These are phyloP conservation scores for Cossypha dichroa DNA, from an alignment of 2,797 vertebrate genomes.

Conservation along the genomic window DNA sequence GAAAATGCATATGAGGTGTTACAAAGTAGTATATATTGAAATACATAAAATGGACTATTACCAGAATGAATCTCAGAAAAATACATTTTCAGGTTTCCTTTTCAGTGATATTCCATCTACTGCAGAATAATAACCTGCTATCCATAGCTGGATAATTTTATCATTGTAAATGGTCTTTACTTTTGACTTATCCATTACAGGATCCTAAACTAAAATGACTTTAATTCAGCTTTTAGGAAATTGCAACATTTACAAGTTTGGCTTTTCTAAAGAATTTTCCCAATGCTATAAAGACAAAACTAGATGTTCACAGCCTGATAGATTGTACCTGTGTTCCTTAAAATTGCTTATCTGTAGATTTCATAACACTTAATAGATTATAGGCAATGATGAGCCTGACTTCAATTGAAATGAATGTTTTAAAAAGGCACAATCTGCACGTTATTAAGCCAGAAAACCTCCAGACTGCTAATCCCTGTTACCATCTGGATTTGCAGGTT, in stretches of 20 bases:
- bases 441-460: slow-evolving; percentile 34
- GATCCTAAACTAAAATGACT: neutral
- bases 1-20: neutral
- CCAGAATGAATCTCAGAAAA: neutral
- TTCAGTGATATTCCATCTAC: neutral
- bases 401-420: slow-evolving; percentile 47
- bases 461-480: slow-evolving; percentile 31
- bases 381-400: neutral
- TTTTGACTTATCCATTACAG: neutral
- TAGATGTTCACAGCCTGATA: slow-evolving; percentile 13
- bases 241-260: neutral
- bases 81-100: neutral
- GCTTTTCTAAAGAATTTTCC: neutral
- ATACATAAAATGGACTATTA: neutral
- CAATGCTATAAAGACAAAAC: neutral
- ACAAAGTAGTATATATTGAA: neutral
- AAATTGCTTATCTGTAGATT: slow-evolving; percentile 5
- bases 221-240: slow-evolving; percentile 4
- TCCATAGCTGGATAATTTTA: neutral
- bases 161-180: neutral
- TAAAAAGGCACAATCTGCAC: slow-evolving; percentile 11
- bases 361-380: slow-evolving; percentile 51
- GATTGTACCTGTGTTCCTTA: neutral
- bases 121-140: neutral
- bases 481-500: slow-evolving; percentile 11